phyloP scores from a whole-genome alignment of 2,113 vertebrate species.

The Blennius ocellaris region DNA sequence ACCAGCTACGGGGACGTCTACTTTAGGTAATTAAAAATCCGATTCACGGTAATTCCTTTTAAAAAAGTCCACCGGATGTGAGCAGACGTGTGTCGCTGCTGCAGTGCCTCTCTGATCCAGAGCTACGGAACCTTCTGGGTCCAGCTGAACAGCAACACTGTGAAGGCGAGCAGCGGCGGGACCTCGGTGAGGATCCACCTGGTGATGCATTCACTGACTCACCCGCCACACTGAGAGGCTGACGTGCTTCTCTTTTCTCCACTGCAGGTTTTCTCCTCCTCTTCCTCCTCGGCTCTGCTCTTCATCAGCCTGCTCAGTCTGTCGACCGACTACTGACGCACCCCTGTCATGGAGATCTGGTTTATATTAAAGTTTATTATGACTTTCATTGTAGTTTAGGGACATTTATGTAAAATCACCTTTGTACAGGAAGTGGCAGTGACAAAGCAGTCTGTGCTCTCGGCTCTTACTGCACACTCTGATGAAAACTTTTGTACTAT shows the following conservation, averaged over 20 bases:
- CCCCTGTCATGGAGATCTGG: no score
- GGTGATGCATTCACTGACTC: not conserved
- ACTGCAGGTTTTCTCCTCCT: slow-evolving; percentile 17
- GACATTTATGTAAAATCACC: no score
- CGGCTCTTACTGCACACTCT: no score
- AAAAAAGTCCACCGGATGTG: not conserved
- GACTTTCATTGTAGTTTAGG: no score
- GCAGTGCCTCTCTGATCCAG: slow-evolving; percentile 63
- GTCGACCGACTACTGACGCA: no score
- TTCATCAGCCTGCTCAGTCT: slow-evolving; percentile 35
- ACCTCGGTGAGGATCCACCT: not conserved
- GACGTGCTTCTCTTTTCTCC: not conserved
- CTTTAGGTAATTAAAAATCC: slow-evolving; percentile 44
- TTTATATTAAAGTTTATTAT: no score
- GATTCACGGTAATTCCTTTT: no score
- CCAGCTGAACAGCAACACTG: slow-evolving; percentile 51
- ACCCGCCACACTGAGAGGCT: not conserved
- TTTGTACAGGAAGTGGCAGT: no score
- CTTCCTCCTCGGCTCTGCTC: slow-evolving; percentile 27
- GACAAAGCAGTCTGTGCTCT: no score
- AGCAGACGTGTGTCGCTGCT: not conserved
- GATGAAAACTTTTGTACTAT: no score
- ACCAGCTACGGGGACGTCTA: slow-evolving; percentile 33
- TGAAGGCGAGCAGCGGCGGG: slow-evolving; percentile 24
- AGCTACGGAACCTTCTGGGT: slow-evolving; percentile 64